phyloP scores from a whole-genome alignment of 92 coral and sea anemone species.

The Porites evermanni region DNA sequence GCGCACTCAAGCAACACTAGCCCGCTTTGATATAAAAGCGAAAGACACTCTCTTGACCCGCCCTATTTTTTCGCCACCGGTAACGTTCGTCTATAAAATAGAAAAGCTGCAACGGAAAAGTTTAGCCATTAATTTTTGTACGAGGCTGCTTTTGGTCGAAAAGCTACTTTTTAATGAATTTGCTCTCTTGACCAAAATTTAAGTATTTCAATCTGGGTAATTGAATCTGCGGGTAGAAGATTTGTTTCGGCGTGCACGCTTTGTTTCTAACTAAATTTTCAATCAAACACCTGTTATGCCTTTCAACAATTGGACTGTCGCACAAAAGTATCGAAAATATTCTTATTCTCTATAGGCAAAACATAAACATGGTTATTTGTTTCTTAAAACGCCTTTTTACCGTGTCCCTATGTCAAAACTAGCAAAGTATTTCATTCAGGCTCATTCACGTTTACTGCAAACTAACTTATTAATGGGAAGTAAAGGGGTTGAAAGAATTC shows the following conservation, averaged over 20 bases:
- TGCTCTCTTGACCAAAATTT: too few species aligned
- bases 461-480: neutral
- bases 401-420: too few species aligned
- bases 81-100: too few species aligned
- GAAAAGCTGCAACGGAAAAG: neutral
- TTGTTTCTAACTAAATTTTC: neutral
- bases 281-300: slow-evolving; percentile 32
- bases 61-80: too few species aligned
- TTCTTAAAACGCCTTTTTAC: neutral
- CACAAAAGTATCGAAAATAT: neutral
- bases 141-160: neutral
- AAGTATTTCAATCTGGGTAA: neutral
- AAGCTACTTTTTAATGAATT: neutral
- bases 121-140: neutral
- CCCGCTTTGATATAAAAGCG: neutral
- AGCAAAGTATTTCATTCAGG: neutral
- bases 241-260: neutral
- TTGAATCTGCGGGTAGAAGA: neutral
- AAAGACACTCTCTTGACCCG: neutral
- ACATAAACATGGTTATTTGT: neutral
- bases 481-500: neutral
- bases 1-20: too few species aligned
- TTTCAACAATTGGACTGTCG: neutral
- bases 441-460: neutral
- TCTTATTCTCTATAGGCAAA: neutral